These are phyloP conservation scores for Megaceryle torquata DNA, from an alignment of 2,113 vertebrate species.

Conservation along the genomic window DNA sequence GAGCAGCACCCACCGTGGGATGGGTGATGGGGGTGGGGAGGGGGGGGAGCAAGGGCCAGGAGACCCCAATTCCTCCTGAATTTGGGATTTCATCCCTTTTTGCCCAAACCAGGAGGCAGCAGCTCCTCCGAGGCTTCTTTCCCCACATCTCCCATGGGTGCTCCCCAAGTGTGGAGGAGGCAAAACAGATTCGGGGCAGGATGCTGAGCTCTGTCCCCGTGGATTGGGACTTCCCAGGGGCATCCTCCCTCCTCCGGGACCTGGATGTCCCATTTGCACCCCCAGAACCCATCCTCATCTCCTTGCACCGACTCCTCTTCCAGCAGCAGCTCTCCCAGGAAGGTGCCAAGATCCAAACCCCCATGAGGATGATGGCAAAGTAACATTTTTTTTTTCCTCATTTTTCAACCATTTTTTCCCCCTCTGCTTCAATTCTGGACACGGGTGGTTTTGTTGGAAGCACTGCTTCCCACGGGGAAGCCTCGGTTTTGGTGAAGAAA, in stretches of 20 bases:
- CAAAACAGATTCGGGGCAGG: not conserved
- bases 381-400: accelerated
- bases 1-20: accelerated
- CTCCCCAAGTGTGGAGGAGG: not conserved
- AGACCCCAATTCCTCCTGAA: accelerated
- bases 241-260: accelerated
- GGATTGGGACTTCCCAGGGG: not conserved
- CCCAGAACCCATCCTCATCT: not conserved
- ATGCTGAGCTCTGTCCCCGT: not conserved
- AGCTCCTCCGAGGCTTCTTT: not conserved
- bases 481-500: not conserved
- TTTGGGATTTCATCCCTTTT: not conserved
- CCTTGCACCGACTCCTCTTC: not conserved
- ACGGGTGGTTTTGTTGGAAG: accelerated
- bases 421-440: not conserved
- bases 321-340: accelerated
- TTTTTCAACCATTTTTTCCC: not conserved
- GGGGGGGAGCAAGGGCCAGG: accelerated
- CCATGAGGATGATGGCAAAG: accelerated
- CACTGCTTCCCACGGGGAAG: accelerated
- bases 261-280: not conserved
- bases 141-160: not conserved
- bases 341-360: not conserved
- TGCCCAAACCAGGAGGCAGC: not conserved
- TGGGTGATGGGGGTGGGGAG: too few species aligned